Percentiles rank a stretch among this genome's conserved stretches.
These are phyloP conservation scores for Proales similis DNA, from an alignment of 1,140 invertebrate genomes.

Conservation along the genomic window DNA sequence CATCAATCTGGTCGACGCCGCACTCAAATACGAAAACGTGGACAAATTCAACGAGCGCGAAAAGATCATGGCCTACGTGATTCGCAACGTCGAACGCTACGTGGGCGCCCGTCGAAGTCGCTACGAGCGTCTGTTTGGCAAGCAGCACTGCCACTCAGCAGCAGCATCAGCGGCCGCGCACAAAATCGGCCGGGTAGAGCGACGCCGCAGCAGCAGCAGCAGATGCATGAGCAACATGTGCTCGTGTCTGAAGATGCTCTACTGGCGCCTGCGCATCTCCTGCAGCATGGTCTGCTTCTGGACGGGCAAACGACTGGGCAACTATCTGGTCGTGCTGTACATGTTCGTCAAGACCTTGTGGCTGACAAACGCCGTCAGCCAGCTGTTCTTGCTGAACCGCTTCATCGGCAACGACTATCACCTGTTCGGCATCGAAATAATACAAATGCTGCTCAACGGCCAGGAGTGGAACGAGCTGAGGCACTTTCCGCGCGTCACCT, in stretches of 20 bases:
- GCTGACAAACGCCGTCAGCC: constrained; percentile 55
- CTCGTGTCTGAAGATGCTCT: no score
- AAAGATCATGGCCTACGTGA: constrained; percentile 35
- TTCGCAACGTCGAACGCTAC: constrained; percentile 25
- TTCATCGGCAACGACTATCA: constrained; percentile 56
- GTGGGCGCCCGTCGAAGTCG: constrained; percentile 29
- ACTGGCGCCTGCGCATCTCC: constrained; percentile 1
- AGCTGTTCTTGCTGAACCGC: constrained; percentile 57
- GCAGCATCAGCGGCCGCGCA: background rate
- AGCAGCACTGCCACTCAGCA: background rate
- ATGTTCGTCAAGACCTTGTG: constrained; percentile 56
- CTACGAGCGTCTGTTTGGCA: constrained; percentile 30
- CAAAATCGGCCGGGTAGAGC: no score
- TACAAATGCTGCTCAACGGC: constrained; percentile 50
- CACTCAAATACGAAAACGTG: constrained; percentile 32
- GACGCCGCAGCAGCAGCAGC: no score
- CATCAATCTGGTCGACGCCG: constrained; percentile 29
- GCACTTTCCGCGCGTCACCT: constrained; percentile 56
- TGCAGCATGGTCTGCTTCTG: constrained; percentile 30
- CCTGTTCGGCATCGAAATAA: constrained; percentile 50
- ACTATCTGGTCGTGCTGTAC: constrained; percentile 46
- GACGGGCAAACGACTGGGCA: constrained; percentile 18
- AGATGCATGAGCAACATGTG: background rate
- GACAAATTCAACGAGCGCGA: constrained; percentile 30
- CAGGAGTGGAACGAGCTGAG: constrained; percentile 49